Conservation (phyloP, 35 echinoderm and acorn worm species). For the Apostichopus parvimensis region DNA sequence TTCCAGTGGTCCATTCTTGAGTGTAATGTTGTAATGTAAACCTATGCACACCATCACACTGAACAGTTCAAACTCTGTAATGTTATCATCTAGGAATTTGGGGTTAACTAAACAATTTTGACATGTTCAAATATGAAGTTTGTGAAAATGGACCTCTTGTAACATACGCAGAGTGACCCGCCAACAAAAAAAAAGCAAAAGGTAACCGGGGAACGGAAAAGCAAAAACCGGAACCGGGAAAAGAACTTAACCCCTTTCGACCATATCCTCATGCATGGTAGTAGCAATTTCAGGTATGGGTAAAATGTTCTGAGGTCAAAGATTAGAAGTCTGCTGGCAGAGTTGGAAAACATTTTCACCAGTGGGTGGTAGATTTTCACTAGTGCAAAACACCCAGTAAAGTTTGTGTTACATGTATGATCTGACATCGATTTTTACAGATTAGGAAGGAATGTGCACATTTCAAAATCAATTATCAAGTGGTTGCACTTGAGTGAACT, state of each 20-base stretch:
- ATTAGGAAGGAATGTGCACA: neutral
- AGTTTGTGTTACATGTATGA: neutral
- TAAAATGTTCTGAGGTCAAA: conserved; percentile 30
- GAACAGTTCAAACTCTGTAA: no score
- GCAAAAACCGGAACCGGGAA: neutral
- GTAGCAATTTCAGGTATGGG: neutral
- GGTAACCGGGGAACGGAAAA: no score
- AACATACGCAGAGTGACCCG: no score
- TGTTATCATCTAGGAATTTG: neutral
- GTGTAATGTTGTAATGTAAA: no score
- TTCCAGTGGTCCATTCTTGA: no score
- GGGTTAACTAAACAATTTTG: neutral
- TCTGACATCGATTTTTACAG: neutral
- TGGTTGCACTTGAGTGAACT: neutral
- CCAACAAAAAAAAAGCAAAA: no score
- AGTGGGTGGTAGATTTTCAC: neutral
- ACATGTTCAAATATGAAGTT: no score
- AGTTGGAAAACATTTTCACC: neutral
- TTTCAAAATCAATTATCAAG: neutral
- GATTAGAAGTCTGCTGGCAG: neutral
- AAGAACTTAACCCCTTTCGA: conserved; percentile 11
- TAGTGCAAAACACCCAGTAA: neutral
- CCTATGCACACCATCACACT: no score
- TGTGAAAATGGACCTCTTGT: no score
- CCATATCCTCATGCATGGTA: neutral